Conservation (phyloP, 2,888 invertebrate species). For the Oxytorus armatus region DNA sequence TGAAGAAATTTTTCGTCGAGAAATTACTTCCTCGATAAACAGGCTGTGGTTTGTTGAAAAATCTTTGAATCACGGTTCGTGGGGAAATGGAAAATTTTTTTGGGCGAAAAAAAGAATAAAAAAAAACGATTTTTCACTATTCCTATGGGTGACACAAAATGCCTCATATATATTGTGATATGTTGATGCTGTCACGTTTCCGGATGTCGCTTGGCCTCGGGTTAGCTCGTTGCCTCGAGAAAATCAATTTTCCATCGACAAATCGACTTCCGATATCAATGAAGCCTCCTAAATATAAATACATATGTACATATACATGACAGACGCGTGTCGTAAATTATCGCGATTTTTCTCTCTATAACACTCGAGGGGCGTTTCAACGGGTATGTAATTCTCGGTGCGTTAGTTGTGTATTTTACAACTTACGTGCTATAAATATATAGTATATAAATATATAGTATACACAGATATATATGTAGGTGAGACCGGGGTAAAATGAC, state of each 20-base stretch:
- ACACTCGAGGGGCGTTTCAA: conserved; percentile 41
- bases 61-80: no score
- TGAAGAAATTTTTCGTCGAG: no score
- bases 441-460: not conserved
- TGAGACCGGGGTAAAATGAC: no score
- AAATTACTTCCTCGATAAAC: no score
- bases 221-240: conserved; percentile 36
- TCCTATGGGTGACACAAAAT: conserved; percentile 1
- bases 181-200: conserved; percentile 12
- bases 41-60: no score
- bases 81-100: not conserved
- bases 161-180: not conserved
- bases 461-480: no score
- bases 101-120: not conserved
- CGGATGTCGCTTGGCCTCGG: conserved; percentile 34
- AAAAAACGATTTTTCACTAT: conserved; percentile 9
- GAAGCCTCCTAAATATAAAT: conserved; percentile 31
- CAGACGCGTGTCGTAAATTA: conserved; percentile 32
- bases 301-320: not conserved
- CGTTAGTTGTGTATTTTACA: conserved; percentile 53
- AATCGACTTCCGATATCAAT: conserved; percentile 55
- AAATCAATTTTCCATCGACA: conserved; percentile 50
- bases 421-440: conserved; percentile 5
- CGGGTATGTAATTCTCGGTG: conserved; percentile 22
- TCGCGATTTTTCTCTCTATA: conserved; percentile 39